Percentiles rank a stretch among this genome's conserved stretches.
Conservation (phyloP, 1,140 invertebrate genomes). For the Diprion similis region DNA sequence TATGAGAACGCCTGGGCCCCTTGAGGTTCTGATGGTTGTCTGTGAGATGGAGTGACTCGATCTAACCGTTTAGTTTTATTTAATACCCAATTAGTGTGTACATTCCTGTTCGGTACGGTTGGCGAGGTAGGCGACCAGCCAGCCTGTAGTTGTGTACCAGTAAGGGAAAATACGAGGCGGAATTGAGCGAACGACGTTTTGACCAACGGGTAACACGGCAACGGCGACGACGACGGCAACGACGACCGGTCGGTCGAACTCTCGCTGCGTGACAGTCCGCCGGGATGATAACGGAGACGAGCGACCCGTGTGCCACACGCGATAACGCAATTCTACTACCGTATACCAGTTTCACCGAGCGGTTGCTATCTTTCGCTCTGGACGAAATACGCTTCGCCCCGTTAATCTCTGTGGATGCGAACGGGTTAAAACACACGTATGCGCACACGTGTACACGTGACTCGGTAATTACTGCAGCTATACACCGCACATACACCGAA, state of each 20-base stretch:
- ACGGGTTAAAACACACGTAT: not conserved
- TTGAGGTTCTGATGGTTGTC: no score
- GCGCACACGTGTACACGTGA: not conserved
- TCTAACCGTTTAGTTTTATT: not conserved
- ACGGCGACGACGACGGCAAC: not conserved
- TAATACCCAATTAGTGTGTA: not conserved
- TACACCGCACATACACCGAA: not conserved
- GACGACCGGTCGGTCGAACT: not conserved
- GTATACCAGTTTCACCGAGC: not conserved
- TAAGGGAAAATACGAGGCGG: not conserved
- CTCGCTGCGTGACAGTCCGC: not conserved
- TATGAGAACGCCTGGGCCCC: no score
- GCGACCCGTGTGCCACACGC: constrained; percentile 3
- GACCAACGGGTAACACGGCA: no score
- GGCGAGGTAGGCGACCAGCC: not conserved
- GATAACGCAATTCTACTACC: not conserved
- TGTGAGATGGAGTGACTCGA: no score
- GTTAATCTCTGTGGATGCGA: not conserved
- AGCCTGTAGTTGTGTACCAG: not conserved
- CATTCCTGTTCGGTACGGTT: no score
- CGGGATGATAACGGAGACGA: not conserved
- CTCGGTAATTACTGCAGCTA: not conserved
- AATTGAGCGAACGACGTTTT: not conserved
- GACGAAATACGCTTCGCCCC: not conserved
- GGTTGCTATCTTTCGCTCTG: not conserved